Base-by-base conservation (phyloP, 2,888 invertebrate species). In the Lepidochrysops patricia region DNA sequence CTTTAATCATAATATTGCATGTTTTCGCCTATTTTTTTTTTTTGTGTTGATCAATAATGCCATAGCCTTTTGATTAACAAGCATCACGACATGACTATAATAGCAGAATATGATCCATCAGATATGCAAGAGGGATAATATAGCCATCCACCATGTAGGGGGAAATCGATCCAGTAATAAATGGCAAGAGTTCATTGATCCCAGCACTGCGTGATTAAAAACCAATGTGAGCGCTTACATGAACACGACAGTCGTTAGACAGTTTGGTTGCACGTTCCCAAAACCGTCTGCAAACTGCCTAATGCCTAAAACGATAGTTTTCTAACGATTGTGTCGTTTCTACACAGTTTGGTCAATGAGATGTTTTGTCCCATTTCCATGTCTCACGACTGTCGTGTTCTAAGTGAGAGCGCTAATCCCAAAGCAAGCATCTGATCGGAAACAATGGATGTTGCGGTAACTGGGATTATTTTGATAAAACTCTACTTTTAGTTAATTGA, bases 161-260 rank as follows among this genome's bases (percentile, higher is more conserved):
- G 43, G 43, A 19, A 43, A 43, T 43, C 43, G 43, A 43, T 43
- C 43, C 43, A 43, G 19, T 43, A 43, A 43, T 43, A 43, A 43
- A 43, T 43, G 43, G 43, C 43, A 43, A 23, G 13, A 43, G 43
- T 43, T 43, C 43, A 43, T 19, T 9, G 43, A 43, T 23, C 43
- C 43, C 43, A 1, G 1, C 19, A 9, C 9, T 23, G 2, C 43
- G 7, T 43, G 4, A 19, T 43, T 19, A 43, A 43, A 43, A 43
- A 43, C 23, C 23, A 43, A 43, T 9, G n/a, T n/a, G n/a, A n/a
- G n/a, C 19, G 19, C 43, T 19, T 19, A n/a, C n/a, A n/a, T n/a
- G n/a, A n/a, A n/a, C n/a, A n/a, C n/a, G n/a, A n/a, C n/a, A n/a
- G n/a, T n/a, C n/a, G n/a, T n/a, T n/a, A n/a, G n/a, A n/a, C n/a